These are phyloP conservation scores for Neomonachus schauinslandi DNA, from an alignment of 2,113 vertebrate genomes.

Conservation along the genomic window DNA sequence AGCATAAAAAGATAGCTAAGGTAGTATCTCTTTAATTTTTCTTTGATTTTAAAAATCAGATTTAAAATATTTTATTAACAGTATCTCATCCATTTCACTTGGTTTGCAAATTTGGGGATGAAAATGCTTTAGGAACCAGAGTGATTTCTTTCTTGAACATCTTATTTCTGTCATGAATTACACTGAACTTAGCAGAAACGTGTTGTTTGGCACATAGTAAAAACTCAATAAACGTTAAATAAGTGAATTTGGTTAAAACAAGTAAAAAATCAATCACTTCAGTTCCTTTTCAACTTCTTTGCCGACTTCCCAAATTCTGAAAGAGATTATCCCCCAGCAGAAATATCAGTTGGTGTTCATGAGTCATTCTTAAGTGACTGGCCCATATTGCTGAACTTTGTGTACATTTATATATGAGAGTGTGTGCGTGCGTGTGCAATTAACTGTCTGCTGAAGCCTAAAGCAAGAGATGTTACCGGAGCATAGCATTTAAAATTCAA, in stretches of 20 bases:
- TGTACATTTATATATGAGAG: not conserved
- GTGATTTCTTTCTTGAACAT: conserved; percentile 71
- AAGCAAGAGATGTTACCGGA: not conserved
- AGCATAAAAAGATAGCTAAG: conserved; percentile 40
- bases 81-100: conserved; percentile 75
- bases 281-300: conserved; percentile 51
- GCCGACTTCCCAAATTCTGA: not conserved
- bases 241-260: conserved; percentile 31
- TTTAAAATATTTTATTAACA: conserved; percentile 81
- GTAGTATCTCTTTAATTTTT: conserved; percentile 75
- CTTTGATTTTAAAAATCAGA: conserved; percentile 68
- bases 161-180: conserved; percentile 41
- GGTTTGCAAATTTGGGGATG: conserved; percentile 71
- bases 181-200: conserved; percentile 25
- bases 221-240: conserved; percentile 5
- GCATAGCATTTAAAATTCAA: conserved; percentile 9
- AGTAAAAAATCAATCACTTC: conserved; percentile 1
- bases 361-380: not conserved
- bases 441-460: not conserved
- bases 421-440: not conserved
- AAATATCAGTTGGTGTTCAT: not conserved
- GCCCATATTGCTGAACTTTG: not conserved
- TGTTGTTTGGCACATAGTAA: not conserved
- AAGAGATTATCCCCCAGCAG: not conserved
- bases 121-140: conserved; percentile 77